A percentile compares a stretch with the other conserved stretches of the same genome.
Evolutionary conservation across 2,797 vertebrate species (phyloP).

Genomic region (Diglossa cyanea): DNA sequence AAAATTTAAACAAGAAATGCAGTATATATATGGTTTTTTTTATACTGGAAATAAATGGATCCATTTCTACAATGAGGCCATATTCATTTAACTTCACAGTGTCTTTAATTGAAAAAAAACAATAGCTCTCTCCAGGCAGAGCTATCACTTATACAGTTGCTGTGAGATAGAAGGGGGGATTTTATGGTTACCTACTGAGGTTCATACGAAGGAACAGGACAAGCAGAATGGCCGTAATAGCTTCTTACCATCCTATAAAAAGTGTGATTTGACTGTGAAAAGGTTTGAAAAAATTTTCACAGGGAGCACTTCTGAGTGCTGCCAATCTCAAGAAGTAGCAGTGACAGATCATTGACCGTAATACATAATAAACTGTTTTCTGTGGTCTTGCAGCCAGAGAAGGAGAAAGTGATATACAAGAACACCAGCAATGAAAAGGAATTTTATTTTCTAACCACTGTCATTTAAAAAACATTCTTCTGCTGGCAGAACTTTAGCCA

Average conservation of each 20-base stretch:
- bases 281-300: not conserved
- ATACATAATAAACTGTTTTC: not conserved
- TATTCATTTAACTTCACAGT: not conserved
- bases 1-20: not conserved
- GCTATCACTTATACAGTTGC: not conserved
- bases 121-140: not conserved
- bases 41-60: not conserved
- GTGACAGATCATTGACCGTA: not conserved
- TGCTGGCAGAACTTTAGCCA: not conserved
- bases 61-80: not conserved
- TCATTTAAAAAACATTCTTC: not conserved
- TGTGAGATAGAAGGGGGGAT: not conserved
- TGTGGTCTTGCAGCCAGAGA: not conserved
- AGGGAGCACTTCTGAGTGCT: not conserved
- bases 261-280: not conserved
- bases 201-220: not conserved
- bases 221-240: not conserved
- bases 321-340: not conserved
- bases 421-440: not conserved
- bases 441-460: not conserved
- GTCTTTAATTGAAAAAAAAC: not conserved
- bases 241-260: not conserved
- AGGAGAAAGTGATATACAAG: not conserved
- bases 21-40: not conserved
- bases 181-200: not conserved